Conservation (phyloP, 2,113 vertebrate species). For the Scomber scombrus region DNA sequence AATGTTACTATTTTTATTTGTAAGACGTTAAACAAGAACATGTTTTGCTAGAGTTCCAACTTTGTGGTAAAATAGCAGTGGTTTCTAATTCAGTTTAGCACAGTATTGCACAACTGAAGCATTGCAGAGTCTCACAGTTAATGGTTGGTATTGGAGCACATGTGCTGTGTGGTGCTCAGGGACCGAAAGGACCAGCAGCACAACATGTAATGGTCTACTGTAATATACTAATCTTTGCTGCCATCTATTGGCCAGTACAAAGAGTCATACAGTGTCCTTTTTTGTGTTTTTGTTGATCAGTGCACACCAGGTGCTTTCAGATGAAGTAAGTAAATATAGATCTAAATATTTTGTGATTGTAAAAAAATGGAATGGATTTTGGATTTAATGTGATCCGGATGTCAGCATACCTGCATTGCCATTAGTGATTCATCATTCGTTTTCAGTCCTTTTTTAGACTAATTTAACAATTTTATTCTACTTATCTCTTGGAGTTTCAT, state of each 20-base stretch:
- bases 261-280: background rate
- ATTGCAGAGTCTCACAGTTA: slow-evolving; percentile 8
- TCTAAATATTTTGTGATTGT: background rate
- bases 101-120: background rate
- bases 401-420: background rate
- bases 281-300: background rate
- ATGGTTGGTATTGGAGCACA: slow-evolving; percentile 49
- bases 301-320: background rate
- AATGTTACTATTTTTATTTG: background rate
- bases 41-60: background rate
- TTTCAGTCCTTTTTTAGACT: background rate
- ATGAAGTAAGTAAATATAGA: background rate
- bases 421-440: background rate
- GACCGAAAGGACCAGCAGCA: slow-evolving; percentile 85
- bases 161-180: slow-evolving; percentile 81
- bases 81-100: background rate
- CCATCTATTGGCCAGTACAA: slow-evolving; percentile 76
- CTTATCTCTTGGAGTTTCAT: no score
- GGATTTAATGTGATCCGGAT: background rate
- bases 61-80: background rate
- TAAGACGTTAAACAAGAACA: background rate
- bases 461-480: background rate
- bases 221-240: slow-evolving; percentile 73
- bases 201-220: slow-evolving; percentile 32
- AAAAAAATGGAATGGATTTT: background rate